These are phyloP conservation scores for Lampris incognitus DNA, from an alignment of 2,113 vertebrate genomes.

Conservation along the genomic window DNA sequence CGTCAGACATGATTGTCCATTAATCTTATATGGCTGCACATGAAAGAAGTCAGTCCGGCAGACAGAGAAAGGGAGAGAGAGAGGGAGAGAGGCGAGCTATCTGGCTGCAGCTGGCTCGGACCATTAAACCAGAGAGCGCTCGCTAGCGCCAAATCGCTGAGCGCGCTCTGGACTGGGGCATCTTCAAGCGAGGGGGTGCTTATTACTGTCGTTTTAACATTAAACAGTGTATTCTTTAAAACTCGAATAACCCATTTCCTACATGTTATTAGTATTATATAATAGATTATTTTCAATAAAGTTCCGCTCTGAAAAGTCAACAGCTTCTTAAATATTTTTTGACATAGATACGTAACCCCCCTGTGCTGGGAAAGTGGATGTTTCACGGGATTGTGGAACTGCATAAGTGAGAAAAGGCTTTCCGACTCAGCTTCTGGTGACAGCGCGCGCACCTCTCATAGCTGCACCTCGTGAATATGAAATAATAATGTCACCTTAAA, in stretches of 20 bases:
- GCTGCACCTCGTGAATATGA: no score
- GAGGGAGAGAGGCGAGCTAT: neutral
- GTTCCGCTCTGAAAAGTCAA: no score
- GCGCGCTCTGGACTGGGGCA: conserved; percentile 68
- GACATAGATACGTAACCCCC: neutral
- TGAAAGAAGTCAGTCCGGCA: neutral
- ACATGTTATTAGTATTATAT: no score
- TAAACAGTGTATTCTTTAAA: rapidly evolving
- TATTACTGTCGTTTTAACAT: neutral
- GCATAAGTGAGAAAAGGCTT: neutral
- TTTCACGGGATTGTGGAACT: neutral
- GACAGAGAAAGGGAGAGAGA: no score
- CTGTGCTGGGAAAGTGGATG: conserved; percentile 5
- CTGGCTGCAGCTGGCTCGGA: conserved; percentile 10
- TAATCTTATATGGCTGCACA: neutral
- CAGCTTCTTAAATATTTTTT: neutral
- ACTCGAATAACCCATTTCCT: neutral
- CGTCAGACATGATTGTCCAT: conserved; percentile 81
- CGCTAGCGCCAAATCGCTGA: conserved; percentile 77
- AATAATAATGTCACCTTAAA: no score
- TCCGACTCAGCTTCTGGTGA: no score
- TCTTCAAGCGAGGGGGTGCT: neutral
- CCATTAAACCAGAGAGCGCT: conserved; percentile 34
- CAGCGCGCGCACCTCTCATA: no score
- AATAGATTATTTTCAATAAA: no score